phyloP scores from a whole-genome alignment of 2,113 vertebrate genomes.

The Macquaria ambigua region DNA sequence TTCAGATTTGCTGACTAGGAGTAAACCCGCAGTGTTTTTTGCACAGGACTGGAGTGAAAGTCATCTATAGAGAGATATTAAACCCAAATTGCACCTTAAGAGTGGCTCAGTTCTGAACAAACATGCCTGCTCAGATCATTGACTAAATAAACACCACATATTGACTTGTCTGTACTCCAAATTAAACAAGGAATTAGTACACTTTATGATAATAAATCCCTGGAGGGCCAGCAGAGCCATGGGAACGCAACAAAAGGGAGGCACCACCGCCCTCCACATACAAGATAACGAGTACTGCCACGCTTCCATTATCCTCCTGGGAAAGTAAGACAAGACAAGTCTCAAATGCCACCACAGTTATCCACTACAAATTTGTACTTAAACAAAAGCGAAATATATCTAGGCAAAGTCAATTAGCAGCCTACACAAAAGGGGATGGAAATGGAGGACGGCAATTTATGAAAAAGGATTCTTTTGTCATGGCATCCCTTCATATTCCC shows the following conservation, averaged over 20 bases:
- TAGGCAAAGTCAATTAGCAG: background rate
- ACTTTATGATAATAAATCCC: background rate
- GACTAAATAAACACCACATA: background rate
- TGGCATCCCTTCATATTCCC: background rate
- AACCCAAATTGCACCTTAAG: background rate
- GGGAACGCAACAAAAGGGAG: constrained; percentile 9
- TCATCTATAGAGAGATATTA: background rate
- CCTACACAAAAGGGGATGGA: background rate
- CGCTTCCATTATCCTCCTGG: background rate
- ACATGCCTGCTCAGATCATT: background rate
- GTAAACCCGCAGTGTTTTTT: background rate
- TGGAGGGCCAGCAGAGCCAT: background rate
- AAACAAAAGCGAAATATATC: background rate
- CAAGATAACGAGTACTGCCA: background rate
- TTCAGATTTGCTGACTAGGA: background rate
- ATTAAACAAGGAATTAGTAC: constrained; percentile 11
- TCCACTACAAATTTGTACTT: background rate
- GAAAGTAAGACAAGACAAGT: background rate
- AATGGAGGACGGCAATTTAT: background rate
- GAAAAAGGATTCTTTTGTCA: background rate
- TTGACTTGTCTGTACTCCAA: background rate
- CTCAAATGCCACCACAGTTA: background rate
- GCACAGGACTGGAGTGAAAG: background rate
- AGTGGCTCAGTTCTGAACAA: background rate
- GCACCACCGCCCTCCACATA: background rate